Evolutionary conservation across 1,140 invertebrate species (phyloP).

Genomic region (Nephotettix cincticeps): DNA sequence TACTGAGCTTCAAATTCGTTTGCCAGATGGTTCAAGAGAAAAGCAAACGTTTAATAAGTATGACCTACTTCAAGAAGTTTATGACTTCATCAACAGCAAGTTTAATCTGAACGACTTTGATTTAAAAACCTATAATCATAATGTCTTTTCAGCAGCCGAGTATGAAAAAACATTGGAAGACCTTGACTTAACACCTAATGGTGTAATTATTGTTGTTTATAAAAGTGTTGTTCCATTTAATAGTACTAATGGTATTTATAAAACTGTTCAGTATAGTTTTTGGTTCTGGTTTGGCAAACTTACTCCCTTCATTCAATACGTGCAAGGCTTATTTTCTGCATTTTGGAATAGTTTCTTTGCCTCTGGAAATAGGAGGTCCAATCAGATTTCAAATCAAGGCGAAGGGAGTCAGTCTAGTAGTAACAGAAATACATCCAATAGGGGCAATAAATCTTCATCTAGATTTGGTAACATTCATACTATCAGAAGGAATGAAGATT

Average conservation of each 20-base stretch:
- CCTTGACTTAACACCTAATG: background rate
- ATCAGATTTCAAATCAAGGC: no score
- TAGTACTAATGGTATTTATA: background rate
- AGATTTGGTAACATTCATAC: conserved; percentile 1
- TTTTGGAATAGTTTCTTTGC: background rate
- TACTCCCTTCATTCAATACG: background rate
- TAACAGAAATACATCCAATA: no score
- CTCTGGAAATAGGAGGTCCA: background rate
- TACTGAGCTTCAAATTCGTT: background rate
- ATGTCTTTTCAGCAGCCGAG: background rate
- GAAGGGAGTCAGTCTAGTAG: no score
- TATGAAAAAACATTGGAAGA: background rate
- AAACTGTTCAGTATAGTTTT: background rate
- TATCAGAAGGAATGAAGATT: background rate
- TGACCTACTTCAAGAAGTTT: background rate
- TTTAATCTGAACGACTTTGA: background rate
- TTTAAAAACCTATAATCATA: background rate
- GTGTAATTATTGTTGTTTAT: background rate
- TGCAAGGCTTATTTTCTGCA: background rate
- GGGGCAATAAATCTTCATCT: no score
- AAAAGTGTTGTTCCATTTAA: background rate
- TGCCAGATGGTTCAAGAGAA: background rate
- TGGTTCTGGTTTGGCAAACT: background rate
- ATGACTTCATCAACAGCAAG: background rate
- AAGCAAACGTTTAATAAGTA: background rate